Base-by-base conservation (phyloP, 1,140 invertebrate species). In the Drosophila nikananu region DNA sequence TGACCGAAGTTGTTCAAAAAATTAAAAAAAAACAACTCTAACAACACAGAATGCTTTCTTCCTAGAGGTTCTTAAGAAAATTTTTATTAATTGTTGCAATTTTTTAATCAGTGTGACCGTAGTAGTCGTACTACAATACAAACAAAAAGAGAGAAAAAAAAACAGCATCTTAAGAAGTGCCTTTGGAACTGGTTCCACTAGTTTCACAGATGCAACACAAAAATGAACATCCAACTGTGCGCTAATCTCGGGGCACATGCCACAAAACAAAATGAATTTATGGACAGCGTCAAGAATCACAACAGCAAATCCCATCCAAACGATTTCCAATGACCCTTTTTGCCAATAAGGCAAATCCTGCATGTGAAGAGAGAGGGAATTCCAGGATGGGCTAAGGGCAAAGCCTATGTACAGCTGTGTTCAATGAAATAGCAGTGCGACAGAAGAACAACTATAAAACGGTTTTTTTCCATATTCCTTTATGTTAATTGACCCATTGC, bases 231-330 rank as follows among this genome's bases (percentile, higher is more conserved):
- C 35, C 64, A 49, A 52, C 51, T n/a, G 15, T 46, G 39, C 32
- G 66, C 55, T 52, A 72, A 71, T 73, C 54, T 61, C 39, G 37
- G 37, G 66, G 55, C 66, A 60, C 68, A 62, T 32, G 72, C 68
- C 72, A 73, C 49, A 30, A 63, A 42, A 42, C 49, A 55, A 73
- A 63, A 73, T 73, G 58, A 75, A 75, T 75, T 73, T 75, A 75
- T 75, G 61, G 70, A 48, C 70, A 71, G 64, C 37, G 9, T 25
- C n/a, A 39, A 55, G 44, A 59, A 70, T 59, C 54, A 44, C 65
- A 73, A 49, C 21, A 73, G 35, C 19, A 37, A 30, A 30, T 51
- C 49, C 49, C 3, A 51, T 9, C 13, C 13, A 25, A 27, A 7
- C 23, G 48, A 49, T n/a, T 17, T n/a, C 25, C 7, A 7, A 19